phyloP scores from a whole-genome alignment of 2,888 invertebrate species.

The Mechanitis messenoides region DNA sequence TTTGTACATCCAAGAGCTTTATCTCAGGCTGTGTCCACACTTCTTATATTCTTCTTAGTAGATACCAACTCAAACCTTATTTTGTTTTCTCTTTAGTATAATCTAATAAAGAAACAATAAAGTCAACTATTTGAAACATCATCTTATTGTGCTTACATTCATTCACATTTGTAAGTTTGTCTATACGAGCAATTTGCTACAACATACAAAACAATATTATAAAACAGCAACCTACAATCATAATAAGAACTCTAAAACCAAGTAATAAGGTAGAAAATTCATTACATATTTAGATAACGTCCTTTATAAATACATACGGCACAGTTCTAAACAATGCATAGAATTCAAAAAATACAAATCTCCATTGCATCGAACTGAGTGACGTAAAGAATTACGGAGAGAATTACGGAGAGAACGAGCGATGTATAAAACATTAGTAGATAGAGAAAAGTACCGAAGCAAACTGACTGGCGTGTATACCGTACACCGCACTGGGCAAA shows the following conservation, averaged over 20 bases:
- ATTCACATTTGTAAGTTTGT: conserved; percentile 58
- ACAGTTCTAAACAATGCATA: conserved; percentile 51
- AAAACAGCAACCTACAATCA: conserved; percentile 10
- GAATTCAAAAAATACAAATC: conserved; percentile 49
- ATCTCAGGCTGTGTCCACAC: too few relatives aligned
- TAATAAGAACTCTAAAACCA: conserved; percentile 30
- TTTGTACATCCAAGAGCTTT: too few relatives aligned
- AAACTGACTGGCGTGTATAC: conserved; percentile 61
- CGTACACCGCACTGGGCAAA: conserved; percentile 73
- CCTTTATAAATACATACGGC: conserved; percentile 28
- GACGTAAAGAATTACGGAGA: conserved; percentile 34
- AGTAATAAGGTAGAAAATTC: conserved; percentile 28
- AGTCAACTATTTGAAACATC: conserved; percentile 51
- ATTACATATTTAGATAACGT: conserved; percentile 23
- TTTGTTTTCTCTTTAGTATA: neutral
- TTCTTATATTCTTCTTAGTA: too few relatives aligned
- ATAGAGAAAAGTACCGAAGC: conserved; percentile 67
- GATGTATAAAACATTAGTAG: conserved; percentile 73
- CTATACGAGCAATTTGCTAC: conserved; percentile 48
- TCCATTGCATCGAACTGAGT: conserved; percentile 42
- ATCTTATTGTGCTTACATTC: conserved; percentile 52
- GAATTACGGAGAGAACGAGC: conserved; percentile 43
- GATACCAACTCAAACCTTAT: neutral
- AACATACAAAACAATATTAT: conserved; percentile 24
- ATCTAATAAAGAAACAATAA: conserved; percentile 41